These are phyloP conservation scores for Polydrusus cervinus DNA, from an alignment of 2,888 invertebrate genomes.

Conservation along the genomic window DNA sequence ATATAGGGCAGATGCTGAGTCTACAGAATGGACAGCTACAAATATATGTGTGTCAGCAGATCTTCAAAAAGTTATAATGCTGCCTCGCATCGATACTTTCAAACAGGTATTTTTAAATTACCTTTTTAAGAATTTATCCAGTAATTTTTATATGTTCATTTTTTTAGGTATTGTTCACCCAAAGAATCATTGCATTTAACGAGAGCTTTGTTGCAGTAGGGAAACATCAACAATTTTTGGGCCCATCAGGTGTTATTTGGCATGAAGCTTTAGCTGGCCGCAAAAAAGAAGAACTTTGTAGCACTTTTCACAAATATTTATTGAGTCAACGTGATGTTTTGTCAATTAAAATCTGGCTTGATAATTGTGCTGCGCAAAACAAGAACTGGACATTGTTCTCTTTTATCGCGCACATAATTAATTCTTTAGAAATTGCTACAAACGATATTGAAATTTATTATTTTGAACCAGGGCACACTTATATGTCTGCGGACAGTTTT, in stretches of 20 bases:
- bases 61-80: no score
- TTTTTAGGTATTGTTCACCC: conserved; percentile 39
- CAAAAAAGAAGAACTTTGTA: conserved; percentile 59
- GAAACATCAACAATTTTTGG: conserved; percentile 11
- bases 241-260: conserved; percentile 52
- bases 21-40: neutral
- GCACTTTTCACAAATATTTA: conserved; percentile 51
- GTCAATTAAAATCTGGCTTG: conserved; percentile 52
- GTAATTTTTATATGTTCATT: neutral
- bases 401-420: no score
- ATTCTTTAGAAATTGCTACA: no score
- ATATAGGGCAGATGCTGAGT: conserved; percentile 24
- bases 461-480: neutral
- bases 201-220: conserved; percentile 53
- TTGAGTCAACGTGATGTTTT: conserved; percentile 21
- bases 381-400: no score
- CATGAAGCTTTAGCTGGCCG: conserved; percentile 48
- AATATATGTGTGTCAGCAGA: neutral
- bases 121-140: neutral
- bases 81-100: neutral
- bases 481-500: neutral
- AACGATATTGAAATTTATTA: neutral
- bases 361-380: conserved; percentile 52
- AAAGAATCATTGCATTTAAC: conserved; percentile 35
- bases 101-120: no score